Evolutionary conservation across 2,797 vertebrate species (phyloP), one percentile per base, ranked within the genome.

Genomic region (Falco berigora): DNA sequence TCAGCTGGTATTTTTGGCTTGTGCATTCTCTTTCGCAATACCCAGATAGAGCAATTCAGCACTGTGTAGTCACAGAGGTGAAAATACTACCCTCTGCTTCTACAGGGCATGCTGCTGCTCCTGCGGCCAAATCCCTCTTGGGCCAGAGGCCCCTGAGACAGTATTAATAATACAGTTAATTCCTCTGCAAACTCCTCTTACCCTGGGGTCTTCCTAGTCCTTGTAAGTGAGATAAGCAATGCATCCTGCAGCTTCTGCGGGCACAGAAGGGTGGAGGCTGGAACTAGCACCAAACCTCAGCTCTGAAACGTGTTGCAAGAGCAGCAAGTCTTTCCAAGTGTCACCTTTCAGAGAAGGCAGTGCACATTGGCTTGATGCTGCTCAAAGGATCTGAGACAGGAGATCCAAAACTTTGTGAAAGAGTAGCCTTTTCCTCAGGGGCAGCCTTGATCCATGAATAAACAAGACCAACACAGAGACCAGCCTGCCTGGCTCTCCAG

Each of bases 301-400:
- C 59, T 74, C 83, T 55, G 61, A 16, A 69, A 49, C 10, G 5
- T 4, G 10, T 38, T 49, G 16, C 9, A 36, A 24, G 42, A 73
- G 28, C 59, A 50, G 18, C 3, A 3, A 58, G n/a, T 36, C 74
- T 50, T 66, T 75, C n/a, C 2, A 24, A 44, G 32, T 5, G 10
- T 71, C 42, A 34, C 64, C 36, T 62, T 47, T 25, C 44, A 27
- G 50, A 61, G 53, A 36, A 58, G 21, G 38, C 44, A 58, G 18
- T 6, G 10, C 6, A 19, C 0, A 0, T 47, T 0, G 0, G 32
- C 40, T 53, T 30, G 38, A 40, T 1, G 7, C 0, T 0, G 40
- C 32, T 69, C 21, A 15, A 34, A 74, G 20, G 13, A 53, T 13
- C 68, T 36, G 21, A 46, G 14, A n/a, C 18, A 19, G 18, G 46